phyloP scores from a whole-genome alignment of 1,140 invertebrate genomes.

The Zaprionus taronus region DNA sequence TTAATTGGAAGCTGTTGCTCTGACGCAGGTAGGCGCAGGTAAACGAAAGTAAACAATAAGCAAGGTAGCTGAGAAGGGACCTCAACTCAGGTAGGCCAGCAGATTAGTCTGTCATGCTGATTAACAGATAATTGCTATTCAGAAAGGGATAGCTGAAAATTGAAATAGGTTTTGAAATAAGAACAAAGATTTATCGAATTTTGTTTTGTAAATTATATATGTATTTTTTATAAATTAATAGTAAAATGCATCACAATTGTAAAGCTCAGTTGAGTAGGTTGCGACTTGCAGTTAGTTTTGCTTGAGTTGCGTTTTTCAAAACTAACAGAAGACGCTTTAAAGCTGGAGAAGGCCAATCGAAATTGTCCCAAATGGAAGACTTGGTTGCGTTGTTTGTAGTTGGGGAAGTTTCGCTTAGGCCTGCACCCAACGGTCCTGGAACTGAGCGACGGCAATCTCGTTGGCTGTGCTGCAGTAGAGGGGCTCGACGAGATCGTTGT shows the following conservation, averaged over 20 bases:
- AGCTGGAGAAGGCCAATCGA: slow-evolving; percentile 60
- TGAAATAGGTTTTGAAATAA: slow-evolving; percentile 49
- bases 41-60: slow-evolving; percentile 63
- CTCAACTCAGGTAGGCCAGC: slow-evolving; percentile 13
- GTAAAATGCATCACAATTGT: slow-evolving; percentile 84
- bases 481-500: slow-evolving; percentile 84
- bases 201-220: slow-evolving; percentile 70
- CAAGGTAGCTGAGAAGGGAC: slow-evolving; percentile 40
- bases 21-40: slow-evolving; percentile 1
- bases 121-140: slow-evolving; percentile 51
- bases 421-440: slow-evolving; percentile 85
- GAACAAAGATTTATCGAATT: slow-evolving; percentile 27
- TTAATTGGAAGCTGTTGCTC: slow-evolving; percentile 31
- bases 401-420: slow-evolving; percentile 60
- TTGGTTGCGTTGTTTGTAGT: slow-evolving; percentile 35
- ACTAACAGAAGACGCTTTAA: slow-evolving; percentile 72
- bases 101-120: slow-evolving; percentile 69
- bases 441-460: slow-evolving; percentile 80
- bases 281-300: slow-evolving; percentile 72
- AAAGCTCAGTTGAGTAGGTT: slow-evolving; percentile 71
- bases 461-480: slow-evolving; percentile 84
- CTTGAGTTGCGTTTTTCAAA: slow-evolving; percentile 41
- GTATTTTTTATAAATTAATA: slow-evolving; percentile 61
- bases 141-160: slow-evolving; percentile 45
- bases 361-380: slow-evolving; percentile 65